phyloP scores from a whole-genome alignment of 2,888 invertebrate genomes.

The Bombylius major region DNA sequence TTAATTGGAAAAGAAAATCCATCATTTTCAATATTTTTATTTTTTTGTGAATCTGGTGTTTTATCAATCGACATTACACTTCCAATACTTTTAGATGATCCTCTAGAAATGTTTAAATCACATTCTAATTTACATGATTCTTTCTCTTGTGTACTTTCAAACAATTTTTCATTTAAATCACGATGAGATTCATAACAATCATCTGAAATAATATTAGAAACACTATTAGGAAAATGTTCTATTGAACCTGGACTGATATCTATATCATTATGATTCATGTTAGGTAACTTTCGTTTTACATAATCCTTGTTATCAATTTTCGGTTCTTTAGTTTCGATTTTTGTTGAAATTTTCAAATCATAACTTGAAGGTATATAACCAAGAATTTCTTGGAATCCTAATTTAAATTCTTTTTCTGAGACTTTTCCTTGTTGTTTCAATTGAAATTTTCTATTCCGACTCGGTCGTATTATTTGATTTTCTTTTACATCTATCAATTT shows the following conservation, averaged over 20 bases:
- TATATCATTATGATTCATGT: too few species aligned
- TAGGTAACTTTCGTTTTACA: background rate
- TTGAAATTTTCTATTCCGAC: background rate
- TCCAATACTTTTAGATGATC: background rate
- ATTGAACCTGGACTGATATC: too few species aligned
- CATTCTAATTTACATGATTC: background rate
- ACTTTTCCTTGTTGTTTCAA: background rate
- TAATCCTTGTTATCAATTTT: background rate
- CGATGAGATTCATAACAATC: background rate
- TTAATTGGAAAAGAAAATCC: background rate
- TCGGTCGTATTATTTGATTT: background rate
- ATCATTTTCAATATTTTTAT: too few species aligned
- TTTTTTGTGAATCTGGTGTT: too few species aligned
- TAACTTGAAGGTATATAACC: background rate
- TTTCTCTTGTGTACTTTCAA: background rate
- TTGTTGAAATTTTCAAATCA: background rate
- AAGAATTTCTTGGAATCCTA: constrained; percentile 2
- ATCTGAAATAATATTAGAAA: too few species aligned
- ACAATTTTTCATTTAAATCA: background rate
- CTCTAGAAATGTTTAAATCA: background rate
- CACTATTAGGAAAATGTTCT: too few species aligned
- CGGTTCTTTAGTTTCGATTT: background rate
- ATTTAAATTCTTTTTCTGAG: background rate
- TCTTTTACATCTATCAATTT: background rate
- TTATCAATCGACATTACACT: background rate